Conservation (phyloP, 2,888 invertebrate genomes). For the Tiliacea aurago region DNA sequence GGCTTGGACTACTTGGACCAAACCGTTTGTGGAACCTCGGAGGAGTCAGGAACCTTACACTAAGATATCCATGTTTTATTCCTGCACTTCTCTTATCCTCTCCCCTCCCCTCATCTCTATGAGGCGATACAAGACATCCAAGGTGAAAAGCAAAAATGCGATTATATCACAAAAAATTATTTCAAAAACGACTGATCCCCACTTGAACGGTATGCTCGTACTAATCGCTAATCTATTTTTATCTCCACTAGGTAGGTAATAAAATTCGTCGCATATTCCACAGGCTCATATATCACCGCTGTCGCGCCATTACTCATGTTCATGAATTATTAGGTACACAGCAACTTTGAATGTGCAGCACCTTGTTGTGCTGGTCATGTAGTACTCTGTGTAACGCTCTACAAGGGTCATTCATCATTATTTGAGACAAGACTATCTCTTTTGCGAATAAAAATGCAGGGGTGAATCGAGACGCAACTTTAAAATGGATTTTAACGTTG, state of each 20-base stretch:
- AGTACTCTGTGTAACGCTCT: not conserved
- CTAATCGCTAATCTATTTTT: not conserved
- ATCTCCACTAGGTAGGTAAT: not conserved
- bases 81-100: not conserved
- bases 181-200: not conserved
- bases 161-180: not conserved
- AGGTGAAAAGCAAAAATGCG: too few species aligned
- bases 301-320: conserved; percentile 35
- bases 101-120: not conserved
- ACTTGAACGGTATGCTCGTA: not conserved
- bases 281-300: conserved; percentile 38
- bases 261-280: conserved; percentile 35
- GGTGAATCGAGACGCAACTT: too few species aligned
- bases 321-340: conserved; percentile 42
- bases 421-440: not conserved
- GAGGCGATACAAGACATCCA: not conserved
- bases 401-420: conserved; percentile 21
- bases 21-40: not conserved
- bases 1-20: not conserved
- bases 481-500: too few species aligned
- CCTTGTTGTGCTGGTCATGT: conserved; percentile 10
- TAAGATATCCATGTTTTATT: not conserved
- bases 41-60: not conserved
- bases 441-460: too few species aligned
- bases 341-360: conserved; percentile 26